Evolutionary conservation across 1,140 invertebrate species (phyloP), one percentile per base, ranked within the genome.

Genomic region (Platyura marginata): DNA sequence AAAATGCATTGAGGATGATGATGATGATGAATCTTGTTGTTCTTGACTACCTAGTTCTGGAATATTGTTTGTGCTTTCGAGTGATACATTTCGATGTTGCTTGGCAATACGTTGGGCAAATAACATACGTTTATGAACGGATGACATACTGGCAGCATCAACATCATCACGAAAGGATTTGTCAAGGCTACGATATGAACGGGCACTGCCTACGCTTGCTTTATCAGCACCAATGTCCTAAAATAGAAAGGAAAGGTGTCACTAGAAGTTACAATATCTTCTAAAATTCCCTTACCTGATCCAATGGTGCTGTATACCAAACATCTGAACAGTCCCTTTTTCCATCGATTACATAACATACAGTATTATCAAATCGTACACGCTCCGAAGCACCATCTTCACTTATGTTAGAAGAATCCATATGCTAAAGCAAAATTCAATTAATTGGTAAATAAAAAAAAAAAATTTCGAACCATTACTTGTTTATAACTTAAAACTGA

Each of bases 371-470:
- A 46, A 72, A 72, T 23, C 68, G 59, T 3, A 72, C 68, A 0
- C 71, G 54, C 49, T 74, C 72, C 0, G 72, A 76, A 5, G 61
- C 64, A 40, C 67, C 68, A 44, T 77, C 74, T 45, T 76, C 74
- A 3, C 56, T 62, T 13, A 59, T 62, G 43, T 54, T 66, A 38
- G 53, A 60, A 0, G 59, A 62, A 25, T 67, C 64, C 21, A 23
- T 40, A 6, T 40, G 20, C 38, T 40, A 21, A 22, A 13, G 21
- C n/a, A 22, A 40, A 6, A 6, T 9, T 5, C 6, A 11, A 18
- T 36, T 11, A 11, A 16, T 9, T 36, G 34, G 15, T 36, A 16
- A 4, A 38, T 11, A 18, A 21, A 3, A 38, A 6, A 18, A 18
- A 5, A 3, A 11, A 18, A 18, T 3, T 38, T 10, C 36, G 16